Conservation (phyloP, 2,888 invertebrate genomes). For the Dendrolimus houi region DNA sequence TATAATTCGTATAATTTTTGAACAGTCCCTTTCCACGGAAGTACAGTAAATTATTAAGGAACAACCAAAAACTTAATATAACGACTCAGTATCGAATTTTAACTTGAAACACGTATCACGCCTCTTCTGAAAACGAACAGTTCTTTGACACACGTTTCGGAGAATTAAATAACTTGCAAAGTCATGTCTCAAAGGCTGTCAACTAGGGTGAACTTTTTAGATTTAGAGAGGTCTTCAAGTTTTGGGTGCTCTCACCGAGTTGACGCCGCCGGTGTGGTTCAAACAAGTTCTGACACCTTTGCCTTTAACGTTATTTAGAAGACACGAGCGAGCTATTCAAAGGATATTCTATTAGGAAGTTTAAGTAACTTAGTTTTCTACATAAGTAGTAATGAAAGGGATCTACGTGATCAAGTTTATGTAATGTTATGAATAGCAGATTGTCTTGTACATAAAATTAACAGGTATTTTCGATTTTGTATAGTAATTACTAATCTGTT, state of each 20-base stretch:
- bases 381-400: constrained; percentile 24
- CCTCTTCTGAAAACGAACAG: constrained; percentile 3
- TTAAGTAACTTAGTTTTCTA: constrained; percentile 34
- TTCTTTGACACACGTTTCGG: constrained; percentile 20
- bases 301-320: constrained; percentile 36
- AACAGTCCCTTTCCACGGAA: too few species aligned
- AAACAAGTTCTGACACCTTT: constrained; percentile 39
- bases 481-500: too few species aligned
- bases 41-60: too few species aligned
- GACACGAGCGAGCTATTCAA: constrained; percentile 31
- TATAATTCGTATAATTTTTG: too few species aligned
- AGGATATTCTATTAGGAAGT: constrained; percentile 40
- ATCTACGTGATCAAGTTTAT: constrained; percentile 4
- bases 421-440: too few species aligned
- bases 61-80: too few species aligned
- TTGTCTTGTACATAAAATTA: too few species aligned
- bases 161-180: constrained; percentile 25
- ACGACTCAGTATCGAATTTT: not conserved
- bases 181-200: constrained; percentile 39
- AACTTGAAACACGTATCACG: not conserved
- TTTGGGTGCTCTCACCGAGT: constrained; percentile 34
- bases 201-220: constrained; percentile 44
- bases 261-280: constrained; percentile 15
- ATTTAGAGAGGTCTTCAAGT: constrained; percentile 49
- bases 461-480: too few species aligned